Conservation (phyloP, 2,113 vertebrate species). For the Onychostruthus taczanowskii region DNA sequence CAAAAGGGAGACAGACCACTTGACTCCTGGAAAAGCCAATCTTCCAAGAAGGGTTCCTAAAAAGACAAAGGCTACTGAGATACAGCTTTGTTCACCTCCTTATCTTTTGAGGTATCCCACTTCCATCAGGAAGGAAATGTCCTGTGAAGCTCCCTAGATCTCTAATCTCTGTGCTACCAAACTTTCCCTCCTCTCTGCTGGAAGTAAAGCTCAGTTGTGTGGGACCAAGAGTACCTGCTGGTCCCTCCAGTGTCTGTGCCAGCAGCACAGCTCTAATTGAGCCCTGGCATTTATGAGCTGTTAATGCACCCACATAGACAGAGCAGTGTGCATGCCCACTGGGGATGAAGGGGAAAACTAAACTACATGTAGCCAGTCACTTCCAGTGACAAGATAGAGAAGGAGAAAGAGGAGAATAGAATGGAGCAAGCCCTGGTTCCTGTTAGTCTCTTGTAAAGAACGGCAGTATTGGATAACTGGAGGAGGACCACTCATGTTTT, state of each 20-base stretch:
- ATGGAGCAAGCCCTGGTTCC: not conserved
- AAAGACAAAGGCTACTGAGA: not conserved
- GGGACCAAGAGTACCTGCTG: not conserved
- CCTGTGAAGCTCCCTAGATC: not conserved
- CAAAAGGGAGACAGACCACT: not conserved
- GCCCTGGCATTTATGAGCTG: not conserved
- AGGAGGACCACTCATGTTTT: not conserved
- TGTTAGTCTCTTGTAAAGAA: not conserved
- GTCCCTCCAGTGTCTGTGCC: not conserved
- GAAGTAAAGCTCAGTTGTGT: not conserved
- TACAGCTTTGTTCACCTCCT: not conserved
- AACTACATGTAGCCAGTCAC: not conserved
- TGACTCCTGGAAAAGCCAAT: not conserved
- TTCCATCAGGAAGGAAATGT: not conserved
- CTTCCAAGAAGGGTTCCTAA: not conserved
- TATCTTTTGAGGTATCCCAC: not conserved
- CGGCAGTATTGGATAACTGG: not conserved
- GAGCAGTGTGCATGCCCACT: not conserved
- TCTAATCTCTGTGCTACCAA: not conserved
- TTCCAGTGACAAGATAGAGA: not conserved
- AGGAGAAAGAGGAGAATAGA: not conserved
- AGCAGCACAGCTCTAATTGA: not conserved
- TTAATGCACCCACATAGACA: not conserved
- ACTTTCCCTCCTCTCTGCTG: not conserved
- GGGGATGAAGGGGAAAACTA: not conserved